phyloP scores from a whole-genome alignment of 2,797 vertebrate species.

The Malacoraja senta region DNA sequence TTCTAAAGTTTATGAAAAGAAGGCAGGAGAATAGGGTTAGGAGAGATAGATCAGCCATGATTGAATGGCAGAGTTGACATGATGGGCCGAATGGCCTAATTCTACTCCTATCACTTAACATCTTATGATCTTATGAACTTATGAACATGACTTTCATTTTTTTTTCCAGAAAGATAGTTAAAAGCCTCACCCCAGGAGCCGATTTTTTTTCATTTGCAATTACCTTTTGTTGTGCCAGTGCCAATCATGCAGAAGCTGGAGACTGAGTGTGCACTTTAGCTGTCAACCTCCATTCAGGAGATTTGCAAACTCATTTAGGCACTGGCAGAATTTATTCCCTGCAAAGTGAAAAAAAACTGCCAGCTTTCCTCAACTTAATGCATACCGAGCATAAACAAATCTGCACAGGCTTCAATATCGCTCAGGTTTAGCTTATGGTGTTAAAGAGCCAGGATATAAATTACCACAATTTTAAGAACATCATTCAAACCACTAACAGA shows the following conservation, averaged over 20 bases:
- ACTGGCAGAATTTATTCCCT: conserved; percentile 11
- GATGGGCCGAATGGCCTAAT: too few relatives aligned
- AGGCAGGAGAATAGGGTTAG: too few relatives aligned
- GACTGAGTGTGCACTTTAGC: neutral
- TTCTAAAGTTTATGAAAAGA: too few relatives aligned
- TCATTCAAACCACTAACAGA: conserved; percentile 28
- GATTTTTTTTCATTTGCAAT: neutral
- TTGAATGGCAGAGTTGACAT: too few relatives aligned
- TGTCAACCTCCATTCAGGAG: conserved; percentile 22
- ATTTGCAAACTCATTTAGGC: conserved; percentile 5
- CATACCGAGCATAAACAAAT: neutral
- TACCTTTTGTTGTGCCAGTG: conserved; percentile 17
- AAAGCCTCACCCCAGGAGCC: neutral
- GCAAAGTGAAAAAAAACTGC: neutral
- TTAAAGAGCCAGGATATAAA: conserved; percentile 23
- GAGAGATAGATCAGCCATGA: too few relatives aligned
- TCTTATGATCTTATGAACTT: too few relatives aligned
- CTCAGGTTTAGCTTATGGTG: neutral
- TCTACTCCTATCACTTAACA: too few relatives aligned
- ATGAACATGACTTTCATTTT: neutral
- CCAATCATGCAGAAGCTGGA: neutral
- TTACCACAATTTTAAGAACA: neutral
- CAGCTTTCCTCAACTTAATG: neutral
- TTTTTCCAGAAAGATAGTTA: neutral
- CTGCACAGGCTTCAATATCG: neutral